These are phyloP conservation scores for Neuroterus valhalla DNA, from an alignment of 1,140 invertebrate species.

Conservation along the genomic window DNA sequence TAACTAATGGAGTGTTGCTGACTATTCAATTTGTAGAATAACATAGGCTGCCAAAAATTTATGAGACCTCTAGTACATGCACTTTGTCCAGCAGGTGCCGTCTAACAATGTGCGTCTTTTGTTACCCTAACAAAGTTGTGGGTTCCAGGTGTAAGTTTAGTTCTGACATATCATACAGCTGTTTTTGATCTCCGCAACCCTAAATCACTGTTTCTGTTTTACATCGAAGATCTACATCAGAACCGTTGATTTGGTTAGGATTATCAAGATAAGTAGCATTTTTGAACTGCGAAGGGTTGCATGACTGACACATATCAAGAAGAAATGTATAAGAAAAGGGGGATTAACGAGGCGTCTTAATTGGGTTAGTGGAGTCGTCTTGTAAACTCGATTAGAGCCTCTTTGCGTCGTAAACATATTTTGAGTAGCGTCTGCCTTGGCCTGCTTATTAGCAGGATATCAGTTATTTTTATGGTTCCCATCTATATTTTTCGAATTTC, in stretches of 20 bases:
- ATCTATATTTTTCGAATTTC: slow-evolving; percentile 49
- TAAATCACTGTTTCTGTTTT: slow-evolving; percentile 1
- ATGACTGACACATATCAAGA: neutral
- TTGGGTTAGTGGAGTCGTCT: slow-evolving; percentile 65
- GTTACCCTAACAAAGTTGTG: neutral
- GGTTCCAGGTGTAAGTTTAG: slow-evolving; percentile 1
- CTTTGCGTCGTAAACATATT: slow-evolving; percentile 64
- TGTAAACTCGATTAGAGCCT: slow-evolving; percentile 67
- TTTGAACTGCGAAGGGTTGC: neutral
- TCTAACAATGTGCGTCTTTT: slow-evolving; percentile 6
- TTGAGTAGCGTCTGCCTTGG: slow-evolving; percentile 59
- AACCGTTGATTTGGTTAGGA: neutral
- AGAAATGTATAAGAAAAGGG: neutral
- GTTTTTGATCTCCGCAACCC: neutral
- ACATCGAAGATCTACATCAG: slow-evolving; percentile 9
- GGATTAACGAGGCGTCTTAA: slow-evolving; percentile 44
- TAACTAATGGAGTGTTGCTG: neutral
- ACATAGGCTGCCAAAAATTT: neutral
- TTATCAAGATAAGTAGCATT: neutral
- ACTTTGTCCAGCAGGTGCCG: slow-evolving; percentile 12
- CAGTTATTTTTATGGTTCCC: slow-evolving; percentile 56
- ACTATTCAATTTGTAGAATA: neutral
- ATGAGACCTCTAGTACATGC: neutral
- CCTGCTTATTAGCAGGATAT: slow-evolving; percentile 60
- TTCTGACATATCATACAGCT: neutral